These are phyloP conservation scores for Bagarius yarrelli DNA, from an alignment of 2,113 vertebrate species.

Conservation along the genomic window DNA sequence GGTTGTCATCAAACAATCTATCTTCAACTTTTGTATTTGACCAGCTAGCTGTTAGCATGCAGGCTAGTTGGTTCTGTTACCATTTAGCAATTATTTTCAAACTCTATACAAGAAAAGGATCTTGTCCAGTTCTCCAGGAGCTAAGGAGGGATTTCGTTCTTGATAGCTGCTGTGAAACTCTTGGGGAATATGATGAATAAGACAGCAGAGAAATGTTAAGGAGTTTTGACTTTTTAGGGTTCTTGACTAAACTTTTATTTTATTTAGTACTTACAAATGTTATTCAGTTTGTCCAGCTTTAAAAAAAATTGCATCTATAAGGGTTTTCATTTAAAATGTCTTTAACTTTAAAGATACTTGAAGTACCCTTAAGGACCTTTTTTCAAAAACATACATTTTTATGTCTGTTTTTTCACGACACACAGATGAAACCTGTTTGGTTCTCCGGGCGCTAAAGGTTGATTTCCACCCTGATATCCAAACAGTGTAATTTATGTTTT, in stretches of 20 bases:
- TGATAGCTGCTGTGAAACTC: not conserved
- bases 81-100: not conserved
- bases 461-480: not conserved
- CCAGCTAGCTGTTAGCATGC: not conserved
- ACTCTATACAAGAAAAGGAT: too few species aligned
- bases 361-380: not conserved
- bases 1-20: not conserved
- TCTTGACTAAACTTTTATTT: slow-evolving; percentile 44
- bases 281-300: not conserved
- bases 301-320: not conserved
- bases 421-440: not conserved
- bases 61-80: not conserved
- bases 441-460: not conserved
- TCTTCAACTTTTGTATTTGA: not conserved
- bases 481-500: not conserved
- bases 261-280: not conserved
- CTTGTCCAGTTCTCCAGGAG: not conserved
- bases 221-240: slow-evolving; percentile 10
- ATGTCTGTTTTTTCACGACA: not conserved
- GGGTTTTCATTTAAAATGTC: not conserved
- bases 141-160: not conserved
- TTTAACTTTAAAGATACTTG: not conserved
- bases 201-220: not conserved
- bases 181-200: not conserved
- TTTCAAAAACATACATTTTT: not conserved